Conservation (phyloP, 2,888 invertebrate genomes). For the Brachypterus glaber region DNA sequence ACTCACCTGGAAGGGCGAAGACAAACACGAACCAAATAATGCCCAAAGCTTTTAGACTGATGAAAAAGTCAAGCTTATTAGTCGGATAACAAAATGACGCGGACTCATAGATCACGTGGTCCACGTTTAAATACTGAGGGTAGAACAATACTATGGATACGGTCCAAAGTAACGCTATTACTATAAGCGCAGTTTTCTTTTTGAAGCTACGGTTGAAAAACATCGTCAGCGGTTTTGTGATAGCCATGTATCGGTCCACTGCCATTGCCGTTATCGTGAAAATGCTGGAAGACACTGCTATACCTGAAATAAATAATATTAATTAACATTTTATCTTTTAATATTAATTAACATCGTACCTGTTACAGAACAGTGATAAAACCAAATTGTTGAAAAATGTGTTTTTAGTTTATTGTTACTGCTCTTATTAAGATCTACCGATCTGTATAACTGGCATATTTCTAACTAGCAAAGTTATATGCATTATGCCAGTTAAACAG, state of each 20-base stretch:
- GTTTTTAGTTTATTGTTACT: too few relatives aligned
- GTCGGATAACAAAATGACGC: too few relatives aligned
- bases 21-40: conserved; percentile 63
- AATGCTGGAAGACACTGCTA: conserved; percentile 69
- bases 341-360: too few relatives aligned
- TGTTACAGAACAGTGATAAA: too few relatives aligned
- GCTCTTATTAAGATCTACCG: too few relatives aligned
- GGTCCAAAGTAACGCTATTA: conserved; percentile 57
- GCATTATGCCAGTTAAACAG: too few relatives aligned
- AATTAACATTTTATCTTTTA: too few relatives aligned
- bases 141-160: conserved; percentile 55
- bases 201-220: conserved; percentile 63
- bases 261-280: conserved; percentile 75
- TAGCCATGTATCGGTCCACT: conserved; percentile 64
- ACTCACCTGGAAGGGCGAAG: conserved; percentile 62
- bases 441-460: too few relatives aligned
- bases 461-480: too few relatives aligned
- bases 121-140: conserved; percentile 18
- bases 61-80: conserved; percentile 47
- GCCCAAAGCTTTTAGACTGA: conserved; percentile 53
- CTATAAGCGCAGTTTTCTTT: conserved; percentile 52
- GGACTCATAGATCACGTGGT: conserved; percentile 22
- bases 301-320: conserved; percentile 45
- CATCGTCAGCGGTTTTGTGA: conserved; percentile 63
- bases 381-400: too few relatives aligned